Base-by-base conservation (phyloP, 1,140 invertebrate genomes). In the Calosoma granatense region DNA sequence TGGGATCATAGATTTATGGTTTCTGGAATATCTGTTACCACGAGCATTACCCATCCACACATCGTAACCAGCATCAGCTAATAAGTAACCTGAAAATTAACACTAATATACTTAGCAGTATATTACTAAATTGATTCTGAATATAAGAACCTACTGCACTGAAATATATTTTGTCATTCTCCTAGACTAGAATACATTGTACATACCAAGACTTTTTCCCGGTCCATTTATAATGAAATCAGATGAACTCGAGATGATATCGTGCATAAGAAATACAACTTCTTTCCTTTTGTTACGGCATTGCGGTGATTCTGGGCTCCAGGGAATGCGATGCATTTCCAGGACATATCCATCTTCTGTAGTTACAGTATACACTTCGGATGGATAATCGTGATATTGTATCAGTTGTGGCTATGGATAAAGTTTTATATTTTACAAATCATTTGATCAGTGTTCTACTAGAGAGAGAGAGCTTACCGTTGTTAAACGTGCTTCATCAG, bases 21-120 rank as follows among this genome's bases (percentile, higher is more conserved):
- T 68, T 14, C 73, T 70, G 0, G 81, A 83, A 63, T 86, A 83
- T 51, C 74, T 77, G 60, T 83, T 86, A 2, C 85, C 84, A 14
- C 85, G 71, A 14, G 73, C 72, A 64, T 88, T 91, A 2, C 81
- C 76, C 60, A 86, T 61, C 85, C 85, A 88, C 1, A 88, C 83
- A 63, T 88, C 85, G 59, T 82, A 86, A 2, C 81, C 82, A 58
- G 70, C 63, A 59, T 83, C 78, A 0, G 81, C 76, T 19, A 86
- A 65, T 12, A 78, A 62, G n/a, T n/a, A n/a, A n/a, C n/a, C n/a
- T n/a, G n/a, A n/a, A n/a, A n/a, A n/a, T n/a, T n/a, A n/a, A n/a
- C n/a, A n/a, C n/a, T n/a, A n/a, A n/a, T n/a, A n/a, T n/a, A n/a
- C n/a, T n/a, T n/a, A n/a, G n/a, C n/a, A n/a, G n/a, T n/a, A n/a